phyloP scores from a whole-genome alignment of 1,140 invertebrate genomes.

The Cydia strobilella region DNA sequence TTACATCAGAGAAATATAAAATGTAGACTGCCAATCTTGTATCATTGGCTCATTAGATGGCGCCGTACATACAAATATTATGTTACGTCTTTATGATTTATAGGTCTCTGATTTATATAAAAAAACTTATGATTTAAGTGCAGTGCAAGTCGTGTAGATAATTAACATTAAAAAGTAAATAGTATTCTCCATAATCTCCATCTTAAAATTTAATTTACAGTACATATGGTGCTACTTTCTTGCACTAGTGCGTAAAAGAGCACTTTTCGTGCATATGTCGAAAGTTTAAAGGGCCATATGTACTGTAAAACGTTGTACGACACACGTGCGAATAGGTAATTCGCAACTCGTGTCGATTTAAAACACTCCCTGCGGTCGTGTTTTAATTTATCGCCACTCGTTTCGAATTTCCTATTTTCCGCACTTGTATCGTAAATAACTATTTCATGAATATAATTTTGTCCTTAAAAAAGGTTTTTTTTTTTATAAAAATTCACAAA shows the following conservation, averaged over 20 bases:
- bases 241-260: too few relatives aligned
- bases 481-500: too few relatives aligned
- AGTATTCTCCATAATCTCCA: background rate
- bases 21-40: background rate
- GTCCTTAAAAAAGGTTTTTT: background rate
- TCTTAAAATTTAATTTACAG: background rate
- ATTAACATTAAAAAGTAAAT: constrained; percentile 13
- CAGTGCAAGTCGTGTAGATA: constrained; percentile 1
- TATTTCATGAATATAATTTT: background rate
- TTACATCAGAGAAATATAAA: background rate
- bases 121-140: constrained; percentile 11
- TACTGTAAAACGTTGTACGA: too few relatives aligned
- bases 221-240: too few relatives aligned
- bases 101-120: background rate
- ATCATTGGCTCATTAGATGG: background rate
- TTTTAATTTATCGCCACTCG: too few relatives aligned
- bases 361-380: too few relatives aligned
- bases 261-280: too few relatives aligned
- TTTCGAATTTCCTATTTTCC: too few relatives aligned
- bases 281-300: too few relatives aligned
- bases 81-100: background rate
- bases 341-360: too few relatives aligned
- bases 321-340: too few relatives aligned
- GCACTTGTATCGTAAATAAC: too few relatives aligned
- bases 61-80: background rate